These are phyloP conservation scores for Campylomormyrus tamandua DNA, from an alignment of 2,113 vertebrate species.

Conservation along the genomic window DNA sequence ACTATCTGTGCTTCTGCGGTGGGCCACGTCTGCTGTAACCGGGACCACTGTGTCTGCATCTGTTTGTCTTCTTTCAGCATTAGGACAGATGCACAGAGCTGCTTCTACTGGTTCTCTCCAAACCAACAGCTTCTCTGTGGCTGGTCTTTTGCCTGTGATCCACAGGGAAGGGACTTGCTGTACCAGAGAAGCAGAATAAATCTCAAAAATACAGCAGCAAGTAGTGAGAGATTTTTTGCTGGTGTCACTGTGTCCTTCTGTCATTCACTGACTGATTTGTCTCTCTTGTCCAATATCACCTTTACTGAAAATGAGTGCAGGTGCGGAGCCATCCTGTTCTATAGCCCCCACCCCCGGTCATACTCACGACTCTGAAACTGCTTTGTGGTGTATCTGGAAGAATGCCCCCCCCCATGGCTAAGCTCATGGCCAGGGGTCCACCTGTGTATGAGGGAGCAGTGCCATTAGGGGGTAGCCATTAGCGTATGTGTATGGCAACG, in stretches of 20 bases:
- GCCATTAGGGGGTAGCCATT: not conserved
- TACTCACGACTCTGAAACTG: slow-evolving; percentile 81
- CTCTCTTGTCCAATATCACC: not conserved
- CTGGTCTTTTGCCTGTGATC: slow-evolving; percentile 67
- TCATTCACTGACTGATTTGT: not conserved
- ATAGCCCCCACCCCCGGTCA: not conserved
- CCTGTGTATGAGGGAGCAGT: slow-evolving; percentile 49
- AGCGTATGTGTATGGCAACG: not conserved
- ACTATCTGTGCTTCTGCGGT: not conserved
- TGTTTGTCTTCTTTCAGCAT: not conserved
- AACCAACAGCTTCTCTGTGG: slow-evolving; percentile 39
- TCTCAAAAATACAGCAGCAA: not conserved
- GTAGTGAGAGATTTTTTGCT: not conserved
- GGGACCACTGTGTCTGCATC: not conserved
- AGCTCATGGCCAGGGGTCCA: slow-evolving; percentile 79
- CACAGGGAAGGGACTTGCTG: slow-evolving; percentile 67
- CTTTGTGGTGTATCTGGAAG: slow-evolving; percentile 75
- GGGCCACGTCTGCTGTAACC: not conserved
- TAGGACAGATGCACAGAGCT: not conserved
- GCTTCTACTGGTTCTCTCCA: slow-evolving; percentile 57
- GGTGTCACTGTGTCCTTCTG: not conserved
- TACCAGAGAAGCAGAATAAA: slow-evolving; percentile 6
- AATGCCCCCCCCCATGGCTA: slow-evolving; percentile 74
- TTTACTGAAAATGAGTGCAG: not conserved
- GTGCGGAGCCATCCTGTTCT: not conserved